Evolutionary conservation across 2,113 vertebrate genomes (phyloP).

Genomic region (Paramisgurnus dabryanus): DNA sequence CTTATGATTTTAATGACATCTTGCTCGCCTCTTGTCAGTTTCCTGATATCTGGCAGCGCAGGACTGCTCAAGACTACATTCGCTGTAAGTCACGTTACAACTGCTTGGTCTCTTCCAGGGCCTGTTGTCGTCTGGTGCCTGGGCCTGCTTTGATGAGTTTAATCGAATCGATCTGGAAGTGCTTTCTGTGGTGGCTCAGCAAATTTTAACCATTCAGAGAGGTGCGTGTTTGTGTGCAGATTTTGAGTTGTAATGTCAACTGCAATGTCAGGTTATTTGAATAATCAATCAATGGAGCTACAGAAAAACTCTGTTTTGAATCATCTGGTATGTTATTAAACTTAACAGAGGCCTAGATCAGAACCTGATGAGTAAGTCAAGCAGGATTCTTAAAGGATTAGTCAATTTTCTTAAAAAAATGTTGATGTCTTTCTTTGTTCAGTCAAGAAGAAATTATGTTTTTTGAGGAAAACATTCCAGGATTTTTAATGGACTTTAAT

Average conservation of each 20-base stretch:
- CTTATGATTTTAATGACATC: constrained; percentile 8
- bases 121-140: constrained; percentile 86
- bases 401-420: too few relatives aligned
- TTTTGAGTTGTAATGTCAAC: constrained; percentile 1
- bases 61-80: constrained; percentile 31
- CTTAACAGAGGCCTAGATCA: not conserved
- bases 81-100: constrained; percentile 10
- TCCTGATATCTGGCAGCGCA: constrained; percentile 13
- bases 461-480: too few relatives aligned
- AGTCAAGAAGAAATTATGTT: too few relatives aligned
- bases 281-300: constrained; percentile 10
- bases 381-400: too few relatives aligned
- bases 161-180: constrained; percentile 94
- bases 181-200: constrained; percentile 90
- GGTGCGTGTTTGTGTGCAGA: constrained; percentile 67
- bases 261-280: not conserved
- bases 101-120: constrained; percentile 68
- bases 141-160: constrained; percentile 96
- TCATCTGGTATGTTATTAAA: not conserved
- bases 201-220: constrained; percentile 95
- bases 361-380: not conserved
- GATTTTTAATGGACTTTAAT: too few relatives aligned
- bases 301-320: not conserved
- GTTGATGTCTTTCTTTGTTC: too few relatives aligned
- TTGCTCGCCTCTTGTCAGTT: constrained; percentile 15